Evolutionary conservation across 2,888 invertebrate genomes (phyloP), one percentile per base, ranked within the genome.

Genomic region (Macrosoma leucophasiata): DNA sequence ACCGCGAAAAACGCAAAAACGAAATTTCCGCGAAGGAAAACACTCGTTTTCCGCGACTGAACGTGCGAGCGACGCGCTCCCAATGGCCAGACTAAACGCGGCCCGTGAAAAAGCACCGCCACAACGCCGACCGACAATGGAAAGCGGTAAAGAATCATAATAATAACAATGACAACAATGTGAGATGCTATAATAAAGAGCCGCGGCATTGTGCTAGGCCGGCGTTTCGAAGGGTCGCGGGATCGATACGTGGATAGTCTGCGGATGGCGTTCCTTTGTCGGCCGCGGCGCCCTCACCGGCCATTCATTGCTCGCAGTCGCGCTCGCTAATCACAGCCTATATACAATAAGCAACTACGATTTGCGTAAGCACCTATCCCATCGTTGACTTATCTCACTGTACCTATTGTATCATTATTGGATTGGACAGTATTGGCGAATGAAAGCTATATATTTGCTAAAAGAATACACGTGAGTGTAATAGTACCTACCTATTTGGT

Each of bases 161-260:
- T 82, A 84, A 84, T 84, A 84, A 84, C 84, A 84, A 84, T 84
- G 82, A 84, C 84, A 84, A 84, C 84, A 84, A 84, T 84, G 82
- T 84, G 82, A 82, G 84, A 84, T 84, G 82, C 75, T 82, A 84
- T 84, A 84, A 84, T 84, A 84, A 84, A 82, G 82, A 82, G 79
- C 75, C 66, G 68, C 75, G 79, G 76, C 81, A 82, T 84, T 82
- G 82, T 81, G 76, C 68, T 65, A 77, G 76, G 76, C 70, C 79
- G 77, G 70, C 75, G 78, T 61, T 73, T 71, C 77, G 79, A 77
- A 81, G 82, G 82, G 81, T 81, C 81, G 82, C 77, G 73, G 56
- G 66, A 82, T 82, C 82, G 79, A 81, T 81, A 81, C 72, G 57
- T 64, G 78, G 76, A 75, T 77, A 71, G 79, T 79, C 81, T 78